Conservation (phyloP, 1,140 invertebrate species). For the Cheumatopsyche charites region DNA sequence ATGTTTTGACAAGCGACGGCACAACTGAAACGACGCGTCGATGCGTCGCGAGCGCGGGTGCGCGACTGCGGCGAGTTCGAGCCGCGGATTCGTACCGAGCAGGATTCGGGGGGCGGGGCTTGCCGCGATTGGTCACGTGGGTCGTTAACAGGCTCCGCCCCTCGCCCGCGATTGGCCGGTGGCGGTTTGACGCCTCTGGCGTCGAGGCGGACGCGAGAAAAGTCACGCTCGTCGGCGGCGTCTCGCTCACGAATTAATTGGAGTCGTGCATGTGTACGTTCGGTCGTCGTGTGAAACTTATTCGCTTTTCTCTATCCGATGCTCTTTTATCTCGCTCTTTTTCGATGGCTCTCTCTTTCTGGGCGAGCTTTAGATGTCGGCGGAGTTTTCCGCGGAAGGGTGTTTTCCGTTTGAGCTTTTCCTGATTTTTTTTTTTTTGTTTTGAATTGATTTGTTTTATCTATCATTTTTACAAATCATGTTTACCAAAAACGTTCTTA, state of each 20-base stretch:
- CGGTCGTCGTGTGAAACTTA: too few species aligned
- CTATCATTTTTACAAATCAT: too few species aligned
- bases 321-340: too few species aligned
- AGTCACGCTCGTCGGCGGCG: conserved; percentile 3
- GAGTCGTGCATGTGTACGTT: not conserved
- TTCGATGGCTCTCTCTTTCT: too few species aligned
- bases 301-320: too few species aligned
- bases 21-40: not conserved
- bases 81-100: not conserved
- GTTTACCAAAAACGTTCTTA: too few species aligned
- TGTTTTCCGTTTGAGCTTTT: too few species aligned
- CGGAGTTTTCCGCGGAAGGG: too few species aligned
- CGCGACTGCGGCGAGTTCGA: conserved; percentile 3
- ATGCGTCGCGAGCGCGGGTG: not conserved
- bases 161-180: conserved; percentile 37
- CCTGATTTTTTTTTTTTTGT: too few species aligned
- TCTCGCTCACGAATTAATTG: conserved; percentile 8
- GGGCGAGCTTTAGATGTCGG: too few species aligned
- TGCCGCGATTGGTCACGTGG: conserved; percentile 29
- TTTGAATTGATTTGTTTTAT: too few species aligned
- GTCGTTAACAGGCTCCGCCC: conserved; percentile 14
- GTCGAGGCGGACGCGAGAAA: conserved; percentile 16
- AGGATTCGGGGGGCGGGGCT: conserved; percentile 28
- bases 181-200: conserved; percentile 22
- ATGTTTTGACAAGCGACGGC: not conserved